Conservation (phyloP, 2,113 vertebrate genomes). For the Loxodonta africana region DNA sequence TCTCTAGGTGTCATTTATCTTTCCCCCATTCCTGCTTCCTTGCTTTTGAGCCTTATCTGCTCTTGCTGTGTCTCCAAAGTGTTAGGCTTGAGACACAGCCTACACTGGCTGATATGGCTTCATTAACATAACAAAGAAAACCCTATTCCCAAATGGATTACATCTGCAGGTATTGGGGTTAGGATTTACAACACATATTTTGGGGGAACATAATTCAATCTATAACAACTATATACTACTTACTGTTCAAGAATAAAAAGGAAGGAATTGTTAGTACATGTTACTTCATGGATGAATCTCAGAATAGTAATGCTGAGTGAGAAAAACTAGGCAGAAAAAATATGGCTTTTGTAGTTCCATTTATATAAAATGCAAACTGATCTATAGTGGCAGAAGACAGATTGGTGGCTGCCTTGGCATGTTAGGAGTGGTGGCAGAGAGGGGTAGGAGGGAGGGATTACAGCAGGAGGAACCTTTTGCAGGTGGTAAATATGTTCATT, state of each 20-base stretch:
- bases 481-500: no score
- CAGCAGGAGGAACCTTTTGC: background rate
- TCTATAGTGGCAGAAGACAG: background rate
- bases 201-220: no score
- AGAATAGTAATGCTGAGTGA: slow-evolving; percentile 6
- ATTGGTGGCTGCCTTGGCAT: background rate
- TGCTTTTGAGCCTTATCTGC: no score
- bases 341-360: background rate
- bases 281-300: background rate
- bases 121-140: no score
- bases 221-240: background rate
- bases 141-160: no score
- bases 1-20: no score
- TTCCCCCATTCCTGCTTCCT: no score
- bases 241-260: background rate
- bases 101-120: no score
- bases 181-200: no score
- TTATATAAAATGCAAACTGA: slow-evolving; percentile 6
- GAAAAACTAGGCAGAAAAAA: slow-evolving; percentile 11
- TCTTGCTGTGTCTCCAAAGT: no score
- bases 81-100: no score
- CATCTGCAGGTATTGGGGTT: no score
- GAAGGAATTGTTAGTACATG: background rate
- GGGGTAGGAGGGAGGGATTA: background rate
- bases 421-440: background rate